Base-by-base conservation (phyloP, 2,113 vertebrate genomes). In the Echinops telfairi region DNA sequence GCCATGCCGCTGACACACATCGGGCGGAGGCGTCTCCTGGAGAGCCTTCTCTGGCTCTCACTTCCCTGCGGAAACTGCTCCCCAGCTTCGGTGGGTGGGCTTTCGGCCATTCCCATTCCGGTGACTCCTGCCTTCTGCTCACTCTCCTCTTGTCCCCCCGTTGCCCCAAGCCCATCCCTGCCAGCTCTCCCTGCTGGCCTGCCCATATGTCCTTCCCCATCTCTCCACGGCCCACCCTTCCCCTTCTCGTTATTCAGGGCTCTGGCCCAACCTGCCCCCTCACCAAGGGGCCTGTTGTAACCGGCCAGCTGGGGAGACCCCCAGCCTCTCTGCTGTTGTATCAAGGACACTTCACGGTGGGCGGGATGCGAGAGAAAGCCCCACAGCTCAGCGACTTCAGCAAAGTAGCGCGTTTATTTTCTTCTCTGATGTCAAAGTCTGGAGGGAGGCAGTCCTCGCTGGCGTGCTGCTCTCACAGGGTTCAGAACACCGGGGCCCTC, bases 321-420 rank as follows among this genome's bases (percentile, higher is more conserved):
- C 8, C 3, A 29, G 12, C 7, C 82, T 31, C n/a, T 82, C 62
- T 57, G 57, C 60, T 6, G 3, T 43, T 9, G 0, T 19, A 4
- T 81, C 79, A 57, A 66, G 57, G 78, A 70, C 88, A 83, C 75
- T n/a, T 47, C 47, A 80, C 86, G 27, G 33, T 23, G 2, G 15
- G 16, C 36, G 27, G 27, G 40, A 31, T 27, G 20, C 25, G 20
- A 66, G 64, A 79, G 82, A 91, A 94, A 84, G 64, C 1, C 2
- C 66, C 2, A 91, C 77, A 58, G 31, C n/a, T 15, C 23, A 23
- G 77, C 31, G 33, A n/a, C 29, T 84, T 89, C 73, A 70, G 6
- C 40, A 73, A 89, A 57, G 73, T 1, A 40, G 33, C 58, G 38
- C 47, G 22, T 91, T 90, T 60, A 89, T 94, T 89, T 86, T 53